Percentiles rank a stretch among this genome's conserved stretches.
Evolutionary conservation across 2,888 invertebrate genomes (phyloP).

Genomic region (Ochropleura leucogaster): DNA sequence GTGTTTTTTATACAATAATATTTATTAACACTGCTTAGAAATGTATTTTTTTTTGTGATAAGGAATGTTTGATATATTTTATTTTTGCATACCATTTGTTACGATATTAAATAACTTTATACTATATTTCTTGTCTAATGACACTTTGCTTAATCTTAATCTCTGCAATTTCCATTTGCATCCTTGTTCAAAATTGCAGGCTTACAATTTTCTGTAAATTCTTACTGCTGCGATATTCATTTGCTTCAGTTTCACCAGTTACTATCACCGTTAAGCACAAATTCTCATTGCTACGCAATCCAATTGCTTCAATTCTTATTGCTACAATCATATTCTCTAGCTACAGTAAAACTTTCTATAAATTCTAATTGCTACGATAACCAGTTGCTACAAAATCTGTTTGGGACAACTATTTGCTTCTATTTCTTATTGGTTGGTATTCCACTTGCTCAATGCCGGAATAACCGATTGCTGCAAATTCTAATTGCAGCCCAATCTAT

Average conservation of each 20-base stretch:
- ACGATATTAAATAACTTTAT: too few species aligned
- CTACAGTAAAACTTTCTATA: neutral
- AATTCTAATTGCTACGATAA: neutral
- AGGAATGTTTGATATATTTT: neutral
- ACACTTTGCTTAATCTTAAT: neutral
- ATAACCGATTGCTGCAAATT: neutral
- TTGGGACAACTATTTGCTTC: neutral
- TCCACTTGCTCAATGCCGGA: too few species aligned
- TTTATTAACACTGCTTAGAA: too few species aligned
- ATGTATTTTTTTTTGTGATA: too few species aligned
- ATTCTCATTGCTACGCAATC: neutral
- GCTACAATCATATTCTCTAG: neutral
- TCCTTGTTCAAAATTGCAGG: neutral
- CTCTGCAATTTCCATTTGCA: neutral
- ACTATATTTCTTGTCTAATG: neutral
- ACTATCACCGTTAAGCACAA: neutral
- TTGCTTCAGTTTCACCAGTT: neutral
- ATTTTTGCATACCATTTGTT: neutral
- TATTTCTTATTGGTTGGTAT: too few species aligned
- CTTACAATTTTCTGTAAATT: neutral
- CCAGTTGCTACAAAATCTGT: neutral
- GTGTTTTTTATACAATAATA: too few species aligned
- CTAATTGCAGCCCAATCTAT: neutral
- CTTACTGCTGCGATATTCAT: neutral
- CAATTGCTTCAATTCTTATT: neutral